A percentile compares a stretch with the other conserved stretches of the same genome.
Evolutionary conservation across 2,888 invertebrate genomes (phyloP).

Genomic region (Agriotes lineatus): DNA sequence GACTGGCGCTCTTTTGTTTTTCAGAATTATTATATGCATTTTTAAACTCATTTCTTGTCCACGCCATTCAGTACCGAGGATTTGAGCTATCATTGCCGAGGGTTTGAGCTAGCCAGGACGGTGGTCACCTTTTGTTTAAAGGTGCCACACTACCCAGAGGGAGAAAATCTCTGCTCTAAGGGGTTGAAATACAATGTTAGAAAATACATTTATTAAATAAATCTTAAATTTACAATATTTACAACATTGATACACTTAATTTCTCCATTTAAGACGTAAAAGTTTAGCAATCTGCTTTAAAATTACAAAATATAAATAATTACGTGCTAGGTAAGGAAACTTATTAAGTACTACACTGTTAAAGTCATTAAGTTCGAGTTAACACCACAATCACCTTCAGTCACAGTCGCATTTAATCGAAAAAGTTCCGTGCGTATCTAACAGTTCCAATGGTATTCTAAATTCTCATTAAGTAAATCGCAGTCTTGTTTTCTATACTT

Average conservation of each 20-base stretch:
- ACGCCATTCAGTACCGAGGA: no score
- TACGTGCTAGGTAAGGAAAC: slow-evolving; percentile 18
- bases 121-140: no score
- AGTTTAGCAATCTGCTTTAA: slow-evolving; percentile 10
- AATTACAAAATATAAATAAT: slow-evolving; percentile 30
- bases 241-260: slow-evolving; percentile 29
- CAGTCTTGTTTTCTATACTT: slow-evolving; percentile 37
- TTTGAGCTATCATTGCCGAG: no score
- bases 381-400: slow-evolving; percentile 29
- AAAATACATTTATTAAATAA: slow-evolving; percentile 44
- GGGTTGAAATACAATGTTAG: no score
- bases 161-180: no score
- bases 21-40: no score
- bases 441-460: slow-evolving; percentile 7
- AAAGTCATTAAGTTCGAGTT: neutral
- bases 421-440: neutral
- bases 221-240: slow-evolving; percentile 43
- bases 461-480: slow-evolving; percentile 33
- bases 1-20: no score
- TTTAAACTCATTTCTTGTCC: no score
- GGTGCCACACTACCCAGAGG: no score
- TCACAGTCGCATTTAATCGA: slow-evolving; percentile 30
- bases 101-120: no score
- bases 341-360: slow-evolving; percentile 27
- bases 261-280: slow-evolving; percentile 10